Evolutionary conservation across 2,113 vertebrate species (phyloP).

Genomic region (Circaetus cinerascens): DNA sequence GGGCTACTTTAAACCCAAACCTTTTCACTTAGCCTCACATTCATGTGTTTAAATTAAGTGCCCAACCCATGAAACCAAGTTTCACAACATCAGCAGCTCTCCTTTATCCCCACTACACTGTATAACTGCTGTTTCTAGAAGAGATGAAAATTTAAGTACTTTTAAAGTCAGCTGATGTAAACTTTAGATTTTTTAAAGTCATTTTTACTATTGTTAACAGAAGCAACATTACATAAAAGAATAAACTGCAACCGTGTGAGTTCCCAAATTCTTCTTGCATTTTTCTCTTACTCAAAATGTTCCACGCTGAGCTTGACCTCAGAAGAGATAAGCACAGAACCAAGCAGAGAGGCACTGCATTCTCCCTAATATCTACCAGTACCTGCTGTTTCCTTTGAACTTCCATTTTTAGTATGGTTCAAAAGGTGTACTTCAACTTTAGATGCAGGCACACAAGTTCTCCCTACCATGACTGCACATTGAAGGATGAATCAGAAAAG

Average conservation of each 20-base stretch:
- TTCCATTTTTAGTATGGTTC: background rate
- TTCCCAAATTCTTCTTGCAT: background rate
- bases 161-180: background rate
- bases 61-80: background rate
- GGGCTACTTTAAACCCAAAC: background rate
- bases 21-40: background rate
- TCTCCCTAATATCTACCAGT: rapidly evolving
- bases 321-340: background rate
- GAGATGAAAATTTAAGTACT: background rate
- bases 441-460: background rate
- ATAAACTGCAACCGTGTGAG: rapidly evolving
- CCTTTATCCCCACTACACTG: background rate
- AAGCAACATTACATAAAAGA: background rate
- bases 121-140: background rate
- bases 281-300: background rate
- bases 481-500: background rate
- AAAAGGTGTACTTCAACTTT: background rate
- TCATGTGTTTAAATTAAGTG: background rate
- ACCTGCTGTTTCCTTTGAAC: background rate
- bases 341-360: rapidly evolving
- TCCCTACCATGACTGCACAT: background rate
- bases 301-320: background rate
- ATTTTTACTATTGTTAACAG: background rate
- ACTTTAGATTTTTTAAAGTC: background rate
- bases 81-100: background rate